phyloP scores from a whole-genome alignment of 2,113 vertebrate species.

The Actenoides lindsayi region DNA sequence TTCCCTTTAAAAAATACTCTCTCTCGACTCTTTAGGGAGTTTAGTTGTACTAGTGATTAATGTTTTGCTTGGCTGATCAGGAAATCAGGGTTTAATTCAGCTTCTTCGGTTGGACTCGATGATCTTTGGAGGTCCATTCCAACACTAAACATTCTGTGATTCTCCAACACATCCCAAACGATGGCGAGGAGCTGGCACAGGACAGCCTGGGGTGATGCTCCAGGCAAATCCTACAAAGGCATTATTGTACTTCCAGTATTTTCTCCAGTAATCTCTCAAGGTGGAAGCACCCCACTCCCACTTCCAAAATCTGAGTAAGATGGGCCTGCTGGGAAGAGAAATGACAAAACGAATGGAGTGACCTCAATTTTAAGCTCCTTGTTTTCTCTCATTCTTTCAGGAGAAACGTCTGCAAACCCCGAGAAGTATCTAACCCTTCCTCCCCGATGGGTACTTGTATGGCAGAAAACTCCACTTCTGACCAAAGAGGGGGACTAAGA shows the following conservation, averaged over 20 bases:
- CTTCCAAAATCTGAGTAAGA: not conserved
- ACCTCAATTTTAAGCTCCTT: not conserved
- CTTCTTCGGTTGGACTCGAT: too few relatives aligned
- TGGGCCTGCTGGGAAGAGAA: not conserved
- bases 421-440: not conserved
- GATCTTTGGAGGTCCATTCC: too few relatives aligned
- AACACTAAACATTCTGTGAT: too few relatives aligned
- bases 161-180: not conserved
- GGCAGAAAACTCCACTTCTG: not conserved
- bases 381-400: not conserved
- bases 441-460: fast-evolving
- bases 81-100: too few relatives aligned
- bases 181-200: not conserved
- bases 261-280: not conserved
- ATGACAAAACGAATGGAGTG: not conserved
- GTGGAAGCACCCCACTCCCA: not conserved
- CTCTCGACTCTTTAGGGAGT: not conserved
- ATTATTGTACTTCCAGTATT: not conserved
- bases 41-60: too few relatives aligned
- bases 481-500: not conserved
- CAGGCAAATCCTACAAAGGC: not conserved
- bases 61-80: too few relatives aligned
- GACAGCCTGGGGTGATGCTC: not conserved
- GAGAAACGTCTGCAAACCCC: not conserved
- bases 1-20: not conserved